Evolutionary conservation across 2,888 invertebrate genomes (phyloP), one percentile per base, ranked within the genome.

Genomic region (Agrochola macilenta): DNA sequence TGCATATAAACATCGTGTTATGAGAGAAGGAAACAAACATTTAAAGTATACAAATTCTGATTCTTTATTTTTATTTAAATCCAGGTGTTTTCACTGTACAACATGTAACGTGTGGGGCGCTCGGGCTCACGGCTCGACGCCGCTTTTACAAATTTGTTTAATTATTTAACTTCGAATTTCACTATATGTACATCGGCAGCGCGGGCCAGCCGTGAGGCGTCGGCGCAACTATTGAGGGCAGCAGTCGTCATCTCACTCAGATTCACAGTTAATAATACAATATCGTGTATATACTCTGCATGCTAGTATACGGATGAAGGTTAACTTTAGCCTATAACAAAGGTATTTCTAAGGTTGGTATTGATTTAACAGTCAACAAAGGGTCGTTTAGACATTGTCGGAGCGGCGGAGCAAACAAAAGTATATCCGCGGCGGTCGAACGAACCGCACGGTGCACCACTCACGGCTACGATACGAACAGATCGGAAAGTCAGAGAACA

Each of bases 1-100:
- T 61, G 54, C 23, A 30, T 57, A 26, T 35, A 57, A 49, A 52
- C 43, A 65, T 74, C 1, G n/a, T 66, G 54, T 5, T 43, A 65
- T 30, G 30, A 49, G 57, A 68, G 63, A 89, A 85, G 78, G 88
- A 92, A 93, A 92, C 91, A 91, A 91, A 90, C 84, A 89, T 91
- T 85, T 90, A 92, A 94, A 93, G 93, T 93, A 93, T 94, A 94
- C 93, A 96, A 96, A 95, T 92, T 94, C 93, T 93, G 95, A 95
- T 95, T 95, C 90, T 95, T 95, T 95, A 93, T 94, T 91, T 92
- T 91, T 76, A 77, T 93, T 91, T 43, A 91, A 92, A 83, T 88
- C 90, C 93, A 90, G 90, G 90, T 91, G 85, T 89, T 91, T 89
- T 91, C 87, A 93, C 93, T 95, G 94, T 94, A 94, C 94, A 94